Base-by-base conservation (phyloP, 2,888 invertebrate species). In the Chironomus riparius region DNA sequence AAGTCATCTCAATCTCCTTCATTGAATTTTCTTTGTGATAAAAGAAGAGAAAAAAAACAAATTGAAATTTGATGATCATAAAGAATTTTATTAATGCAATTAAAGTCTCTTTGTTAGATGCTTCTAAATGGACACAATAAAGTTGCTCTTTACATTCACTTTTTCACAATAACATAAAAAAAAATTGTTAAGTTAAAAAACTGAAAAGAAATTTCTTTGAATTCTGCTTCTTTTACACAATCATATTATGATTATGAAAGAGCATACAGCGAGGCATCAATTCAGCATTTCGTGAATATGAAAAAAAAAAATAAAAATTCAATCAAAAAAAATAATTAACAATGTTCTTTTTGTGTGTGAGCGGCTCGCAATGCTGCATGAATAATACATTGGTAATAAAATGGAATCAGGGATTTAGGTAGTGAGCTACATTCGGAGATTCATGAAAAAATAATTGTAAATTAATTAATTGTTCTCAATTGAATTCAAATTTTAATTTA, bases 21-120 rank as follows among this genome's bases (percentile, higher is more conserved):
- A 56, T n/a, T 18, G 15, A 56, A 56, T 15, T n/a, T 56, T 4
- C 56, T n/a, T 15, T n/a, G 4, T 56, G 18, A 65, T 65, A 18
- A 24, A 18, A 56, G 18, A 56, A 56, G 15, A 56, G 15, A 56
- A 15, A 15, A 18, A 56, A 50, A 50, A 50, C 15, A 15, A 50
- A 50, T n/a, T n/a, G 15, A 50, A 50, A 50, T n/a, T 62, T 21
- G 15, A 62, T 21, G 21, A 21, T 65, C 65, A 24, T 24, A 65
- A 65, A 65, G 65, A 65, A 65, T 65, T 65, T 65, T 65, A 65
- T 62, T 62, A 62, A 62, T 65, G 65, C 65, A 65, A 65, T 65
- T 65, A 65, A 65, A 65, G 65, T 65, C 65, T 38, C 38, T 65
- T 65, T 65, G 65, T 65, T 65, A 65, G 56, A 56, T 56, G 56